Percentiles rank a stretch among this genome's conserved stretches.
These are phyloP conservation scores for Pelodiscus sinensis DNA, from an alignment of 2,113 vertebrate species.

Conservation along the genomic window DNA sequence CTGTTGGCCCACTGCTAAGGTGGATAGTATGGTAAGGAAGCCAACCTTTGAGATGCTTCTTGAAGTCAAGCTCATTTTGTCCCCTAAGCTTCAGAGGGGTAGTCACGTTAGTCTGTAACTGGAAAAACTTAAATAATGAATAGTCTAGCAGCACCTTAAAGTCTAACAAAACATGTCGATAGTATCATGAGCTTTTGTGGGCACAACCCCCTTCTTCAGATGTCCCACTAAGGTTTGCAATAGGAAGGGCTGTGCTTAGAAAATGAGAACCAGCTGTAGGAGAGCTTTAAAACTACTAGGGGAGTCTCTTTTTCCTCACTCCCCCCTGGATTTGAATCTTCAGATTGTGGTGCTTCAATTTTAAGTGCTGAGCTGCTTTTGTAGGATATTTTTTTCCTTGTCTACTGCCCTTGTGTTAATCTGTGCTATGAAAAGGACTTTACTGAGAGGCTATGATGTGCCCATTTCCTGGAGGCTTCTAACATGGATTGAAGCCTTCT, in stretches of 20 bases:
- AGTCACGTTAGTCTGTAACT: too few relatives aligned
- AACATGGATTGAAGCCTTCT: slow-evolving; percentile 49
- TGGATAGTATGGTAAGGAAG: neutral
- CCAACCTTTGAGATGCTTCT: neutral
- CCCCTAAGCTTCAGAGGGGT: neutral
- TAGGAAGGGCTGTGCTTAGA: neutral
- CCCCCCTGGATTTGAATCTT: neutral
- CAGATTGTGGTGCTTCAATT: neutral
- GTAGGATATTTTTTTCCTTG: slow-evolving; percentile 48
- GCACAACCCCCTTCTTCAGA: too few relatives aligned
- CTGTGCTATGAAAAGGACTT: slow-evolving; percentile 48
- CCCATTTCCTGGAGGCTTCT: slow-evolving; percentile 60
- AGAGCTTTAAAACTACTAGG: neutral
- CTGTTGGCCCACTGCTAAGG: slow-evolving; percentile 7
- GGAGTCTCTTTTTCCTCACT: neutral
- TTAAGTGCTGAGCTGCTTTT: slow-evolving; percentile 38
- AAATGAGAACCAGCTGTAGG: neutral
- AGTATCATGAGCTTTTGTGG: too few relatives aligned
- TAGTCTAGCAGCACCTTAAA: too few relatives aligned
- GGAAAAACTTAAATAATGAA: too few relatives aligned
- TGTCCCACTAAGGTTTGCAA: neutral
- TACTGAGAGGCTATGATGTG: slow-evolving; percentile 59
- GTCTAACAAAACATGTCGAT: too few relatives aligned
- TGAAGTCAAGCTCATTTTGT: neutral
- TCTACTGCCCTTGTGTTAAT: slow-evolving; percentile 53